Conservation (phyloP, 1,140 invertebrate species). For the Cyrtorhinus lividipennis region DNA sequence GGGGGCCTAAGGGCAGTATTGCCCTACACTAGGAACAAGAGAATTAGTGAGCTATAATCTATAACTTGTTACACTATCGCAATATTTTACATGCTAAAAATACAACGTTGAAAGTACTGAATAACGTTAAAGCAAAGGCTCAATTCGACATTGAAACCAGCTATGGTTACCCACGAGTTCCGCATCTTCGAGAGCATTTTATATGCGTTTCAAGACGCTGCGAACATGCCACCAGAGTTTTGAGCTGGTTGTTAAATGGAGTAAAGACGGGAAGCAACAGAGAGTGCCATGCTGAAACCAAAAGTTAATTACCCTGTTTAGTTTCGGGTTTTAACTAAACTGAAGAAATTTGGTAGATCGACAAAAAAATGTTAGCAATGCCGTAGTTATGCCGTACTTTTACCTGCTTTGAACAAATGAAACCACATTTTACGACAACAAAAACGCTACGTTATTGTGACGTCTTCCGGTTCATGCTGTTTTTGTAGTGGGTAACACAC, state of each 20-base stretch:
- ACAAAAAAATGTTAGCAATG: neutral
- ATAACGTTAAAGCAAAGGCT: neutral
- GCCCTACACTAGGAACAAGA: too few relatives aligned
- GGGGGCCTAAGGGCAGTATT: too few relatives aligned
- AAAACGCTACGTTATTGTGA: too few relatives aligned
- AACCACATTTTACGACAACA: too few relatives aligned
- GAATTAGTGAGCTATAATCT: too few relatives aligned
- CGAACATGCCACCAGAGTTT: slow-evolving; percentile 21
- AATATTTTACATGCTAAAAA: slow-evolving; percentile 4
- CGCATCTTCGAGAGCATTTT: slow-evolving; percentile 10
- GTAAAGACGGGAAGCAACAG: slow-evolving; percentile 17
- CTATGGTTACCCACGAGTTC: slow-evolving; percentile 4
- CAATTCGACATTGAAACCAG: neutral
- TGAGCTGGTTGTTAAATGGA: slow-evolving; percentile 16
- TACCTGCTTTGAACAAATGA: too few relatives aligned
- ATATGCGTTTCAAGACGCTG: slow-evolving; percentile 11
- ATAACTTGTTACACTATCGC: too few relatives aligned
- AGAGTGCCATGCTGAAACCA: slow-evolving; percentile 20
- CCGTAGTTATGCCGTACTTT: neutral
- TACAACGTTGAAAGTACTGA: neutral
- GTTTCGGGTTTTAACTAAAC: neutral
- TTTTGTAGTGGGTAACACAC: neutral
- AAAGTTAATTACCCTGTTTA: slow-evolving; percentile 17
- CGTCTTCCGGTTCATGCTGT: neutral
- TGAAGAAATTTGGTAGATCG: neutral